Conservation (phyloP, 2,797 vertebrate species). For the Falco rusticolus region DNA sequence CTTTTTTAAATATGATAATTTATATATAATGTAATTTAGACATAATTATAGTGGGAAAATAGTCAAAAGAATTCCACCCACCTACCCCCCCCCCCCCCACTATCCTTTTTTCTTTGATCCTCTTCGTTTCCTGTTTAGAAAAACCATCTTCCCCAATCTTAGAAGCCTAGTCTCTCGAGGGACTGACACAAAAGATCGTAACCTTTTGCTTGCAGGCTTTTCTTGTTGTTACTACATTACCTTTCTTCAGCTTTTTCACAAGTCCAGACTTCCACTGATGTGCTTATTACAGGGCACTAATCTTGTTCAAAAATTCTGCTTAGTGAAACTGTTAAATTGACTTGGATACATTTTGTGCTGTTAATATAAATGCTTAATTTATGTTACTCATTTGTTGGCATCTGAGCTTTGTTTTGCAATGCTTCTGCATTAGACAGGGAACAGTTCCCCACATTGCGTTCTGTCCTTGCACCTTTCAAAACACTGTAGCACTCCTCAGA, state of each 20-base stretch:
- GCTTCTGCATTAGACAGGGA: neutral
- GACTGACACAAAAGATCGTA: too few relatives aligned
- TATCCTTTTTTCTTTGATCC: neutral
- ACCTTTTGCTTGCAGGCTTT: neutral
- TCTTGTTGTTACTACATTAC: neutral
- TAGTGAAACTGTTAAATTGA: neutral
- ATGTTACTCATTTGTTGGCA: neutral
- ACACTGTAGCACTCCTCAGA: neutral
- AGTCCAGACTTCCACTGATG: neutral
- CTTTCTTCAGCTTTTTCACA: neutral
- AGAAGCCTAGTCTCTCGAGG: neutral
- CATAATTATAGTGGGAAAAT: neutral
- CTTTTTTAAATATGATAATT: neutral
- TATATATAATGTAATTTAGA: neutral
- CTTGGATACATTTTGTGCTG: neutral
- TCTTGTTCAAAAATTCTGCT: neutral
- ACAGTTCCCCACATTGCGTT: fast-evolving
- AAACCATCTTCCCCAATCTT: neutral
- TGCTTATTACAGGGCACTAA: neutral
- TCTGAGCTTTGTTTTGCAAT: neutral
- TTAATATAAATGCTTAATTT: neutral
- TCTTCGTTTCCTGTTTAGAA: neutral
- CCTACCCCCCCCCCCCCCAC: too few relatives aligned
- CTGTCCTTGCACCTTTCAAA: neutral
- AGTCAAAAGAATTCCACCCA: neutral